phyloP scores from a whole-genome alignment of 2,797 vertebrate genomes.

The Trematomus bernacchii region DNA sequence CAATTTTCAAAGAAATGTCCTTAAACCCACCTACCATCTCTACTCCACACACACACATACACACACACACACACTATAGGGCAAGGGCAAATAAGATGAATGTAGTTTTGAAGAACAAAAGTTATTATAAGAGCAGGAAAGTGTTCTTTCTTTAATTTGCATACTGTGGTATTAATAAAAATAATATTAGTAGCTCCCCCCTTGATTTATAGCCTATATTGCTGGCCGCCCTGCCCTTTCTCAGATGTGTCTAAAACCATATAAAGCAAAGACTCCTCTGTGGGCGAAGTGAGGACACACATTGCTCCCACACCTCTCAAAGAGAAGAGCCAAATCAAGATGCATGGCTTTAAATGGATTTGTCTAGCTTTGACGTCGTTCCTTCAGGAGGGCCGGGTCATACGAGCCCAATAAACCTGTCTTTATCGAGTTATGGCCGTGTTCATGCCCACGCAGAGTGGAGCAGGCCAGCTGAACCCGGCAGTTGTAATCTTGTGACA shows the following conservation, averaged over 20 bases:
- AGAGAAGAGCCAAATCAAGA: conserved; percentile 22
- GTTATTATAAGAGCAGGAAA: conserved; percentile 17
- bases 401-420: conserved; percentile 60
- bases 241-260: conserved; percentile 48
- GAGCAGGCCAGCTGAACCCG: conserved; percentile 41
- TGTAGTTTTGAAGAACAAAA: background rate
- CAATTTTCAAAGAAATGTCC: background rate
- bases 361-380: conserved; percentile 44
- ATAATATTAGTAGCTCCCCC: conserved; percentile 16
- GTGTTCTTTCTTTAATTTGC: conserved; percentile 37
- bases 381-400: conserved; percentile 40
- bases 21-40: background rate
- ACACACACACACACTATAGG: background rate
- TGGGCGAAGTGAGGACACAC: conserved; percentile 16
- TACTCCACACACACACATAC: background rate
- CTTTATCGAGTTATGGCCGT: conserved; percentile 60
- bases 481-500: conserved; percentile 49
- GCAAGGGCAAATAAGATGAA: background rate
- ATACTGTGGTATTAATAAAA: conserved; percentile 59
- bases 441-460: conserved; percentile 43
- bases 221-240: conserved; percentile 55
- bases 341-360: conserved; percentile 30
- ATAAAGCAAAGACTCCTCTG: conserved; percentile 13
- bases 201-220: conserved; percentile 22
- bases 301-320: background rate